Base-by-base conservation (phyloP, 2,113 vertebrate species). In the Odocoileus virginianus region DNA sequence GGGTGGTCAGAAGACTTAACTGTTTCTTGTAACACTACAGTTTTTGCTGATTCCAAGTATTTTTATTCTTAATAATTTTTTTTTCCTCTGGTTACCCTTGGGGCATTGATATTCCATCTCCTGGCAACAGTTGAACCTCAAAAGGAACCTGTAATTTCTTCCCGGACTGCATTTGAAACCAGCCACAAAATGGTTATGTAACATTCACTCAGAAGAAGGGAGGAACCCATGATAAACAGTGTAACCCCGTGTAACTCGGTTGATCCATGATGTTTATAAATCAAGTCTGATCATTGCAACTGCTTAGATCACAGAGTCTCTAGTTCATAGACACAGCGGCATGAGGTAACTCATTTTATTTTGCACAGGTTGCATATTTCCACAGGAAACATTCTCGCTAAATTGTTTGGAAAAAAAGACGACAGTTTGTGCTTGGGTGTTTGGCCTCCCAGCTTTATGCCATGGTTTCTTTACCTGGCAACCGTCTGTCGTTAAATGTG, bases 401-500 rank as follows among this genome's bases (percentile, higher is more conserved):
- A 99, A 98, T 99, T 99, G 99, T 99, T 99, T 99, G 98, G 99
- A 99, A 98, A 97, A 82, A 99, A 98, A 98, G 99, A 99, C 98
- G 98, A 99, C 99, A 99, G 99, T 99, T 99, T 99, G 98, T 99
- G 99, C 99, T 99, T 99, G 99, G 99, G 99, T 98, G 98, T 98
- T 98, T 98, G 98, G 96, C 97, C 97, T 98, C 99, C 99, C 99
- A 98, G 98, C 98, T 99, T 99, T 98, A 99, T 97, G 99, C 99
- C 99, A 99, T 99, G 99, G 99, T 99, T 99, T 99, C 99, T 99
- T 99, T 99, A 98, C 99, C 99, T 95, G 99, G 99, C 99, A 99
- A 99, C 99, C 99, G 99, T 99, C 99, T 99, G 99, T 99, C 99
- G 97, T 99, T 99, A 99, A 99, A 99, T 3, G 99, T 99, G 99